A percentile compares a stretch with the other conserved stretches of the same genome.
Evolutionary conservation across 1,140 invertebrate species (phyloP).

Genomic region (Drosophila chauvacae): DNA sequence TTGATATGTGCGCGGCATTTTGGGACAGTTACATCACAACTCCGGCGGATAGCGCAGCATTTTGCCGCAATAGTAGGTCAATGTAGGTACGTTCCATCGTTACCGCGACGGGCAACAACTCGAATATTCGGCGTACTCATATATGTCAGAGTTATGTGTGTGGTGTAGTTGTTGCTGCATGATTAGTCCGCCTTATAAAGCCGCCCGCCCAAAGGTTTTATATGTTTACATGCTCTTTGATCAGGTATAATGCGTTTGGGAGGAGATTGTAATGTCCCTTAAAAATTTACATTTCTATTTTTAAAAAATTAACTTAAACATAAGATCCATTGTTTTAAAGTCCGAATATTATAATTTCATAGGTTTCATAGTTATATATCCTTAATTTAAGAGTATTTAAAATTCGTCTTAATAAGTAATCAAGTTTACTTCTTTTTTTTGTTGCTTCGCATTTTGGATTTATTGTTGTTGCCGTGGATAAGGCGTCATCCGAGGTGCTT

Average conservation of each 20-base stretch:
- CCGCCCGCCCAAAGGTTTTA: slow-evolving; percentile 28
- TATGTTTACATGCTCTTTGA: background rate
- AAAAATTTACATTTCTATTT: background rate
- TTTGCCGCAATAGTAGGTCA: slow-evolving; percentile 79
- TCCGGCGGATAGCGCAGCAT: slow-evolving; percentile 58
- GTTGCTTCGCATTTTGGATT: background rate
- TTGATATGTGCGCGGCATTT: slow-evolving; percentile 80
- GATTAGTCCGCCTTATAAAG: slow-evolving; percentile 64
- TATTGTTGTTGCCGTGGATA: slow-evolving; percentile 23
- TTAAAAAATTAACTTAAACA: no score
- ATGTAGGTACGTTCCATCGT: slow-evolving; percentile 65
- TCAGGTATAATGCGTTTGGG: background rate
- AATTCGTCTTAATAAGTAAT: background rate
- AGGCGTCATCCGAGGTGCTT: slow-evolving; percentile 52
- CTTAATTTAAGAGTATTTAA: background rate
- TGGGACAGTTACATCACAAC: slow-evolving; percentile 80
- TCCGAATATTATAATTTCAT: background rate
- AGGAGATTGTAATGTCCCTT: background rate
- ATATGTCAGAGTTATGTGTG: slow-evolving; percentile 14
- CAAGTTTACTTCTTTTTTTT: slow-evolving; percentile 6
- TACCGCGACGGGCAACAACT: slow-evolving; percentile 11
- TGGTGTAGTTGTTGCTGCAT: slow-evolving; percentile 40
- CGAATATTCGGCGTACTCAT: slow-evolving; percentile 18
- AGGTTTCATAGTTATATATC: background rate
- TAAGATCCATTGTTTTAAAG: no score